These are phyloP conservation scores for Epinephelus coioides DNA, from an alignment of 2,797 vertebrate species.

Conservation along the genomic window DNA sequence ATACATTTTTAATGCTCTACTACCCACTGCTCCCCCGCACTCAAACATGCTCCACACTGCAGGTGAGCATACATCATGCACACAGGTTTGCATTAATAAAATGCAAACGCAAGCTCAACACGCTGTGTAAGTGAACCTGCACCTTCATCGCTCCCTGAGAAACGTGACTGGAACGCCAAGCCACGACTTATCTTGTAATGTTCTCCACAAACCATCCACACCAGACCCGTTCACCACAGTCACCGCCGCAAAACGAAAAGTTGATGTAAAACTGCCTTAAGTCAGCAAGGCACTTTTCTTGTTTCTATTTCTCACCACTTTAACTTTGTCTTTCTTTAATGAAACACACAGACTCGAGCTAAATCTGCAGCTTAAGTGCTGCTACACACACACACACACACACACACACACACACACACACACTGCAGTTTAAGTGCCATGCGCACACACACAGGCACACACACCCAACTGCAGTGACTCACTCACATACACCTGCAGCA, in stretches of 20 bases:
- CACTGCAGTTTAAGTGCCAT: background rate
- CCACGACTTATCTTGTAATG: conserved; percentile 29
- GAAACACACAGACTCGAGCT: conserved; percentile 17
- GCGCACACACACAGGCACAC: conserved; percentile 7
- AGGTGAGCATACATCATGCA: conserved; percentile 31
- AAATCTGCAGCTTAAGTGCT: conserved; percentile 48
- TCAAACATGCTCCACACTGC: conserved; percentile 41
- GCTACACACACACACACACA: background rate
- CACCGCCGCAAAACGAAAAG: conserved; percentile 49
- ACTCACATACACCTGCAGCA: conserved; percentile 40
- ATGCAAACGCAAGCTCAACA: conserved; percentile 10
- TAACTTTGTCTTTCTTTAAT: conserved; percentile 30
- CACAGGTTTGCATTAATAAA: conserved; percentile 29
- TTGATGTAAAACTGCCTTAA: conserved; percentile 45
- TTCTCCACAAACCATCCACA: conserved; percentile 31
- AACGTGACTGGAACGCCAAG: conserved; percentile 4
- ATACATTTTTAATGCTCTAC: conserved; percentile 78
- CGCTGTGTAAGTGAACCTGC: conserved; percentile 13
- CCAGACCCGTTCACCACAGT: conserved; percentile 47
- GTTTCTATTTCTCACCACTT: conserved; percentile 28
- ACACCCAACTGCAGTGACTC: conserved; percentile 32
- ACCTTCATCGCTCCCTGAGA: conserved; percentile 22
- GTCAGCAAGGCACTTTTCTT: conserved; percentile 52
- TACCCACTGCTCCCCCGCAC: conserved; percentile 41
- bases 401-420: background rate